Evolutionary conservation across 2,797 vertebrate genomes (phyloP), one percentile per base, ranked within the genome.

Genomic region (Gymnopithys bicolor): DNA sequence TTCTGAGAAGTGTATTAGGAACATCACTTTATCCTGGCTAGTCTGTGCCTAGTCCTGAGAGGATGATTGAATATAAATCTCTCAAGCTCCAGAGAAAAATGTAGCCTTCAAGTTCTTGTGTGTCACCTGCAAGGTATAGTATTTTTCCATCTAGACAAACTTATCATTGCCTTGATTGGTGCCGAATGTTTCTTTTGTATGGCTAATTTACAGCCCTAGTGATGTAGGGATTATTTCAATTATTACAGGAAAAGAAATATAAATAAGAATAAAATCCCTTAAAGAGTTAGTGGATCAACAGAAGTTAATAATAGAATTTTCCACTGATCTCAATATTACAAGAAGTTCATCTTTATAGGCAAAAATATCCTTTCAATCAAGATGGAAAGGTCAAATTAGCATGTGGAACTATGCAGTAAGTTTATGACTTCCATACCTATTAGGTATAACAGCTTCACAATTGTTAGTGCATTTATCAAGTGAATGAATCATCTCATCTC

Each of bases 1-100:
- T 85, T 66, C 71, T 91, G 43, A 86, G 89, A 84, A 94, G 79
- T 53, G 30, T 75, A 94, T 94, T 94, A 90, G 88, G 73, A 90
- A 11, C 24, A 4, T 33, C 21, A 19, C 73, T 93, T 94, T 71
- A 95, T 86, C 93, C 89, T 75, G 84, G 78, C 64, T 91, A 89
- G 89, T 43, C 51, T 68, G 23, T 12, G 9, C 76, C 89, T 75
- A 75, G 73, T 84, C 46, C 69, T 45, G 21, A 69, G 62, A 91
- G 53, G 58, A 88, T 83, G 86, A 86, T 1, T 78, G 69, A 78
- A 81, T 59, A 75, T 48, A 94, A 95, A 86, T 94, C 93, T 89
- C 64, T 62, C 82, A 86, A 78, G 75, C 51, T 69, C 66, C 45
- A 89, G 51, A 81, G 46, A 71, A 90, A 89, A 91, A 66, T 7